A percentile compares a stretch with the other conserved stretches of the same genome.
These are phyloP conservation scores for Scaptomyza graminum DNA, from an alignment of 1,140 invertebrate species.

Conservation along the genomic window DNA sequence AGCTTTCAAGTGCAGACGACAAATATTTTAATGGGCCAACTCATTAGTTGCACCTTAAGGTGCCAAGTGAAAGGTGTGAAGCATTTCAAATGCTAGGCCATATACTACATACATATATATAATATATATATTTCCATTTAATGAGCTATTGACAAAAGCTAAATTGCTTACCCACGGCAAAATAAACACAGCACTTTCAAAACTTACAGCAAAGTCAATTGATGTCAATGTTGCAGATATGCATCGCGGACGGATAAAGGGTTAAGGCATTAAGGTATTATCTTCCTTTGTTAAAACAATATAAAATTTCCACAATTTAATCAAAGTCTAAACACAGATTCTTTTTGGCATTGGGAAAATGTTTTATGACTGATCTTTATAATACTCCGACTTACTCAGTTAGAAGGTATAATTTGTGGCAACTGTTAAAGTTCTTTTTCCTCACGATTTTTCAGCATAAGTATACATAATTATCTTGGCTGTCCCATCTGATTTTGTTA, in stretches of 20 bases:
- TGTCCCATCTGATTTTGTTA: conserved; percentile 11
- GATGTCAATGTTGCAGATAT: too few relatives aligned
- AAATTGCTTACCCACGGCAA: neutral
- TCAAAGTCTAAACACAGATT: too few relatives aligned
- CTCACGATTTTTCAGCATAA: conserved; percentile 13
- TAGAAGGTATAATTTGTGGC: neutral
- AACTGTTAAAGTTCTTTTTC: neutral
- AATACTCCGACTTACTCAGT: too few relatives aligned
- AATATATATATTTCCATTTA: conserved; percentile 13
- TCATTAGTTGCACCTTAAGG: conserved; percentile 34
- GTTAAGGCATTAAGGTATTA: too few relatives aligned
- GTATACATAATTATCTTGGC: conserved; percentile 14
- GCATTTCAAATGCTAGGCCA: conserved; percentile 13
- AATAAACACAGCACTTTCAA: too few relatives aligned
- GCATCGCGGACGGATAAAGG: too few relatives aligned
- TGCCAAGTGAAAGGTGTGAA: conserved; percentile 44
- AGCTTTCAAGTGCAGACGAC: conserved; percentile 21
- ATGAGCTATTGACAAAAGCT: conserved; percentile 16
- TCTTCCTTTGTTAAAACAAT: too few relatives aligned
- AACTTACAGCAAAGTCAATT: too few relatives aligned
- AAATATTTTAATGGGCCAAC: conserved; percentile 36
- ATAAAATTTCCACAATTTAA: too few relatives aligned
- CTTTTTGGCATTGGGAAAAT: too few relatives aligned
- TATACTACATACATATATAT: too few relatives aligned
- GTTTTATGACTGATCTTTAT: too few relatives aligned